Percentiles rank a stretch among this genome's conserved stretches.
Conservation (phyloP, 2,113 vertebrate genomes). For the Anser cygnoides region DNA sequence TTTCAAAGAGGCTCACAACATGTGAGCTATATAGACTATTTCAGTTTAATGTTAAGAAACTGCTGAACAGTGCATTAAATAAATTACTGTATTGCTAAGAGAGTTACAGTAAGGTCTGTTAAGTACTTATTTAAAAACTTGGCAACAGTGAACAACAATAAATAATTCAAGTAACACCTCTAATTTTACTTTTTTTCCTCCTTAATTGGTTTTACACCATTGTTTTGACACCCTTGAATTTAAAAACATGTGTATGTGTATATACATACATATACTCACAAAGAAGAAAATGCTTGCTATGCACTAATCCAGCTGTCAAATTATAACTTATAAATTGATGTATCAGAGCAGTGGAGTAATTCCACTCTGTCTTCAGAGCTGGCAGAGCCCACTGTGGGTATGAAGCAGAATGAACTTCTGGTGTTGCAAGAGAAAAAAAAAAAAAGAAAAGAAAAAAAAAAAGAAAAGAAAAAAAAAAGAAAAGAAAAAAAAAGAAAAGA, state of each 20-base stretch:
- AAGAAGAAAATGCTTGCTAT: conserved; percentile 54
- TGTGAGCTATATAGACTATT: not conserved
- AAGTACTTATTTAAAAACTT: conserved; percentile 71
- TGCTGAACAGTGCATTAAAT: conserved; percentile 49
- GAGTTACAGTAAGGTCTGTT: conserved; percentile 62
- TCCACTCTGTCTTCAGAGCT: conserved; percentile 5
- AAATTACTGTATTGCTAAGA: conserved; percentile 63
- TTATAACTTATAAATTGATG: conserved; percentile 24
- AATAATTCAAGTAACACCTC: conserved; percentile 72
- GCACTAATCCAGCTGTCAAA: conserved; percentile 48
- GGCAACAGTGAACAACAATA: conserved; percentile 64
- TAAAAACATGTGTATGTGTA: not conserved
- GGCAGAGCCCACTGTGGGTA: not conserved
- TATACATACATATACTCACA: not conserved
- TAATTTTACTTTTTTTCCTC: conserved; percentile 72
- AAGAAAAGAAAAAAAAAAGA: not conserved
- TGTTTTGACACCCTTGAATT: conserved; percentile 75
- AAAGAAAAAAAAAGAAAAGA: not conserved
- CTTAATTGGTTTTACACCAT: conserved; percentile 71
- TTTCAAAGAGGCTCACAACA: not conserved
- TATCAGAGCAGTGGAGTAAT: not conserved
- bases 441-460: not conserved
- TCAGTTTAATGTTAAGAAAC: conserved; percentile 37
- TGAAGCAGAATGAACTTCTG: not conserved
- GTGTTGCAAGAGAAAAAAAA: not conserved